Evolutionary conservation across 2,797 vertebrate genomes (phyloP).

Genomic region (Hippocampus kuda): DNA sequence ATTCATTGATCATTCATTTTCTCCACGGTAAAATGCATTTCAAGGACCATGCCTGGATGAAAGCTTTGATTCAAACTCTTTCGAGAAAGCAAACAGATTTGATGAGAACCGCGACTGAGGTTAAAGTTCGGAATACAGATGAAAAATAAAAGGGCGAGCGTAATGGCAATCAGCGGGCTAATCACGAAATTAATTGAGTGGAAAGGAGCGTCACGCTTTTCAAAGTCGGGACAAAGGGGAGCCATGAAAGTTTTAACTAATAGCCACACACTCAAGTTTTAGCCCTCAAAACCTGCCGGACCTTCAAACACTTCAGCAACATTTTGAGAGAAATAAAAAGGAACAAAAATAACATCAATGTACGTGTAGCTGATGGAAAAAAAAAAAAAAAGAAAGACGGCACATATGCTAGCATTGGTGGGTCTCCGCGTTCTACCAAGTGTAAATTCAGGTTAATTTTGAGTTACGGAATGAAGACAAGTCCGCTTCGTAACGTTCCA

Average conservation of each 20-base stretch:
- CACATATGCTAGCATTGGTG: too few relatives aligned
- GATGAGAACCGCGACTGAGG: background rate
- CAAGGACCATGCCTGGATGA: background rate
- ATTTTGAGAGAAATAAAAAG: background rate
- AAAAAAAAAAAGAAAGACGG: background rate
- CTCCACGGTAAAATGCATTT: background rate
- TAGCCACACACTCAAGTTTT: background rate
- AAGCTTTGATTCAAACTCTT: background rate
- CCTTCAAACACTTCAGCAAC: background rate
- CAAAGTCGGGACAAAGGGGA: constrained; percentile 30
- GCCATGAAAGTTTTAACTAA: background rate
- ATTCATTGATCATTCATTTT: background rate
- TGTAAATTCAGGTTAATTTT: too few relatives aligned
- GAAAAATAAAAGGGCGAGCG: background rate
- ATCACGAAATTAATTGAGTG: constrained; percentile 46
- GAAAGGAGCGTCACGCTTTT: constrained; percentile 36
- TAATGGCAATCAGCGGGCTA: background rate
- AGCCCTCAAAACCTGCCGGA: background rate
- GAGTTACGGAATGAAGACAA: background rate
- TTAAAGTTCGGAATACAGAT: background rate
- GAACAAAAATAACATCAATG: background rate
- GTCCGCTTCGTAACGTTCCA: background rate
- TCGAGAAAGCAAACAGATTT: background rate
- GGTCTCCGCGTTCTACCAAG: too few relatives aligned
- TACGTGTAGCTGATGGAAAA: background rate